phyloP scores from a whole-genome alignment of 53 echinoderm and acorn worm genomes.

The Mesocentrotus franciscanus region DNA sequence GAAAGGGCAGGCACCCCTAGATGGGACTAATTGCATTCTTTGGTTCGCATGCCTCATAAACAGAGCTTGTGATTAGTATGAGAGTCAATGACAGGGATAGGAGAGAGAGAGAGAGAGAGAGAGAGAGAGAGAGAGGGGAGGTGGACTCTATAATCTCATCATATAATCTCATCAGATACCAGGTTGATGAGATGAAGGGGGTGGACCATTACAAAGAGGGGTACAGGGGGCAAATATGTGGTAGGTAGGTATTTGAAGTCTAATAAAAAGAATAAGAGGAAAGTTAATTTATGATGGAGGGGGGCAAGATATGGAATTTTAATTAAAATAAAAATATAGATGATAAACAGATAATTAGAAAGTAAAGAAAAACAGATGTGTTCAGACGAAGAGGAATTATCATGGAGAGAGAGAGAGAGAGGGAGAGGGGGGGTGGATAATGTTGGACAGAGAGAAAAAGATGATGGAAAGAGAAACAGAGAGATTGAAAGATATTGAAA shows the following conservation, averaged over 20 bases:
- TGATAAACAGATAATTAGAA: background rate
- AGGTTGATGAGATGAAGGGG: conserved; percentile 28
- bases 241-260: background rate
- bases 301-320: background rate
- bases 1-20: conserved; percentile 16
- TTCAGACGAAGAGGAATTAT: background rate
- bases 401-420: background rate
- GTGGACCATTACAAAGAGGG: background rate
- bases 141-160: conserved; percentile 2
- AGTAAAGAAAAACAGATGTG: too few relatives aligned
- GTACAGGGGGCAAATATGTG: background rate
- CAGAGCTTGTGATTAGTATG: conserved; percentile 13
- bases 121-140: background rate
- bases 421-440: background rate
- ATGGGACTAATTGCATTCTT: conserved; percentile 44
- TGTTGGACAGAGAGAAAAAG: background rate
- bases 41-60: conserved; percentile 39
- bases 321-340: background rate
- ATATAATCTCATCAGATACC: conserved; percentile 36
- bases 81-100: conserved; percentile 9
- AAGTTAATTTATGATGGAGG: background rate
- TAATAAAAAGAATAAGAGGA: background rate
- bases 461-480: background rate
- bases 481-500: background rate
- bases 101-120: conserved; percentile 28